Evolutionary conservation across 2,797 vertebrate species (phyloP).

Genomic region (Taenioides sp.): DNA sequence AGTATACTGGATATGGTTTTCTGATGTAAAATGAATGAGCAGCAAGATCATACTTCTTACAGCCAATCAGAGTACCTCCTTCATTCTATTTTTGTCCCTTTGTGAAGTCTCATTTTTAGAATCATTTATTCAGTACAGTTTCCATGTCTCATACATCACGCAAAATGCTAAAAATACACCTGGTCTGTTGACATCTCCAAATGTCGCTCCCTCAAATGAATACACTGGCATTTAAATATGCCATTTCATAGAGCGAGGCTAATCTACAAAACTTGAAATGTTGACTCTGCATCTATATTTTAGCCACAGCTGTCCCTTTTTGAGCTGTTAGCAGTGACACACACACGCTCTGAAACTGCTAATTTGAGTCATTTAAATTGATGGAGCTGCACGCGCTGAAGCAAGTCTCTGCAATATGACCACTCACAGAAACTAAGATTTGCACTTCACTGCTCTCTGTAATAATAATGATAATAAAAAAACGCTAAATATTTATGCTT

Average conservation of each 20-base stretch:
- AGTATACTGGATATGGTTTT: neutral
- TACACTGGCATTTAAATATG: neutral
- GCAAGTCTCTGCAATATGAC: neutral
- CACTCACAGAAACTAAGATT: neutral
- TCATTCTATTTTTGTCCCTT: neutral
- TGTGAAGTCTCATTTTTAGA: neutral
- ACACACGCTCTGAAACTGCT: neutral
- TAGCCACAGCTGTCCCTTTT: neutral
- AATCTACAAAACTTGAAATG: too few relatives aligned
- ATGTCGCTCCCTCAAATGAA: constrained; percentile 1
- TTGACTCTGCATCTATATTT: too few relatives aligned
- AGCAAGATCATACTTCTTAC: neutral
- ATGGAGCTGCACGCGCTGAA: neutral
- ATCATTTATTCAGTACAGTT: neutral
- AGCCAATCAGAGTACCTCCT: neutral
- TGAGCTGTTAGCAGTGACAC: neutral
- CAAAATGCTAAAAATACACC: constrained; percentile 1
- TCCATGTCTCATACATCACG: neutral
- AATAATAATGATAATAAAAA: neutral
- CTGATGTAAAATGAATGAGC: neutral
- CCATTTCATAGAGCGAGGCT: neutral
- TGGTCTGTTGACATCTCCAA: neutral
- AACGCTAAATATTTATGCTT: neutral
- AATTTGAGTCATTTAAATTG: neutral
- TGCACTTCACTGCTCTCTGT: neutral